Evolutionary conservation across 1,140 invertebrate genomes (phyloP).

Genomic region (Ostrea edulis): DNA sequence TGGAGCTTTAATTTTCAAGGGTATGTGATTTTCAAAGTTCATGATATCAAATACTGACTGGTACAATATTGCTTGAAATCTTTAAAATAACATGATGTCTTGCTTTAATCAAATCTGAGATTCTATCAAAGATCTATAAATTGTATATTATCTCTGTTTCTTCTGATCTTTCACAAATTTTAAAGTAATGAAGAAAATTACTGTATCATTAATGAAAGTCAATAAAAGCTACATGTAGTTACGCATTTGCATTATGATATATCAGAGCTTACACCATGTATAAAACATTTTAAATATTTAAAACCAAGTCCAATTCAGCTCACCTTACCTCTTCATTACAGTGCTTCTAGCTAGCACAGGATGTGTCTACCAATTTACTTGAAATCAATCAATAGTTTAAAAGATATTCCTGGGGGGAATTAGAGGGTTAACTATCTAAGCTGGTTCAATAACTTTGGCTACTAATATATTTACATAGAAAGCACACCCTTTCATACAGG

Average conservation of each 20-base stretch:
- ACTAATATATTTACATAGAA: not conserved
- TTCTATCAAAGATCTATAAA: too few species aligned
- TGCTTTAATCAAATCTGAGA: too few species aligned
- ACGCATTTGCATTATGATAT: not conserved
- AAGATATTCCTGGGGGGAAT: not conserved
- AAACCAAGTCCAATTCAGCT: not conserved
- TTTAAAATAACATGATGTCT: too few species aligned
- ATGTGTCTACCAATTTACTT: not conserved
- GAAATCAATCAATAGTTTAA: slow-evolving; percentile 19
- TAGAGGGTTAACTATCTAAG: not conserved
- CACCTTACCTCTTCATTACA: not conserved
- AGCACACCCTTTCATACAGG: not conserved
- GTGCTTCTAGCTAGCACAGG: not conserved
- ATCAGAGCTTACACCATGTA: not conserved
- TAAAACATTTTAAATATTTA: not conserved
- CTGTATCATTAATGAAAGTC: not conserved
- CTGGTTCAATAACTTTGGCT: slow-evolving; percentile 7
- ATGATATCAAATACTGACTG: too few species aligned
- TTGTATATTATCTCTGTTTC: too few species aligned
- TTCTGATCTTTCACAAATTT: too few species aligned
- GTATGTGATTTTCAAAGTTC: too few species aligned
- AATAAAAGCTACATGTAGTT: not conserved
- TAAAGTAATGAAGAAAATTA: too few species aligned
- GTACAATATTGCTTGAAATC: too few species aligned
- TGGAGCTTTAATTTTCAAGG: too few species aligned